phyloP scores from a whole-genome alignment of 2,888 invertebrate species.

The Noctuana brunneofusca region DNA sequence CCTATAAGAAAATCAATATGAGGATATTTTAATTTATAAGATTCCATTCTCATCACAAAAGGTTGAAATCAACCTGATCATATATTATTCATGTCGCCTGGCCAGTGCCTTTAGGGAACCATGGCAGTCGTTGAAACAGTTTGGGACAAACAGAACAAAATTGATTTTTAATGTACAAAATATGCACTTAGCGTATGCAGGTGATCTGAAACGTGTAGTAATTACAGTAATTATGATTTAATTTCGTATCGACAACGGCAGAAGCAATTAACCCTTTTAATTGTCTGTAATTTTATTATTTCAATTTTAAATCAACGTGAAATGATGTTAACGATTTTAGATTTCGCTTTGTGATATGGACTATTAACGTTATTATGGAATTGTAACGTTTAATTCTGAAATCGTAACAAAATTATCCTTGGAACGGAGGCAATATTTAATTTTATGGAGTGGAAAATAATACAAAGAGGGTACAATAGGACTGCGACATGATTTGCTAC shows the following conservation, averaged over 20 bases:
- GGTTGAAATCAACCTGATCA: no score
- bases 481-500: neutral
- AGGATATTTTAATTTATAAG: no score
- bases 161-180: neutral
- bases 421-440: conserved; percentile 65
- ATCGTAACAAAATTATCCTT: conserved; percentile 61
- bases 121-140: no score
- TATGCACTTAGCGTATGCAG: neutral
- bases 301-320: conserved; percentile 10
- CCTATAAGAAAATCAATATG: no score
- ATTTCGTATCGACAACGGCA: neutral
- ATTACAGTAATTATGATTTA: neutral
- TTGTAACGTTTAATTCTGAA: conserved; percentile 37
- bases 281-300: conserved; percentile 12
- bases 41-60: no score
- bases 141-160: neutral
- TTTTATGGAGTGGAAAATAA: conserved; percentile 76
- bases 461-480: neutral
- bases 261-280: conserved; percentile 1
- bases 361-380: conserved; percentile 1
- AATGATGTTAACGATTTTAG: conserved; percentile 3
- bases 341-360: conserved; percentile 9
- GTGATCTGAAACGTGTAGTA: neutral
- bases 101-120: neutral
- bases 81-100: no score